Evolutionary conservation across 1,140 invertebrate species (phyloP).

Genomic region (silkworm (Bombyx mori)): ASM3026992v2 NC_085121.1:9182001-9182500

Average conservation of each 20-base stretch:
- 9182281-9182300: conserved; percentile 69
- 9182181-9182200: conserved; percentile 38
- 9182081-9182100: too few relatives aligned
- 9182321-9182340: conserved; percentile 71
- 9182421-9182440: conserved; percentile 74
- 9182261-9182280: conserved; percentile 39
- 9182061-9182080: too few relatives aligned
- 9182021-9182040: too few relatives aligned
- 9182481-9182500: conserved; percentile 61
- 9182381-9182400: conserved; percentile 71
- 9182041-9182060: too few relatives aligned
- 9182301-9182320: conserved; percentile 70
- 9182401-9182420: conserved; percentile 64
- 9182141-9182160: too few relatives aligned
- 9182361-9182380: conserved; percentile 74
- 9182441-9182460: conserved; percentile 74
- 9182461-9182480: conserved; percentile 70
- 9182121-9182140: too few relatives aligned
- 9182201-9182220: conserved; percentile 52
- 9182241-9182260: conserved; percentile 57
- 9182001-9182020: too few relatives aligned
- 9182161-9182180: conserved; percentile 6
- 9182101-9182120: too few relatives aligned
- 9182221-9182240: conserved; percentile 44
- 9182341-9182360: conserved; percentile 75